Percentiles rank a stretch among this genome's conserved stretches.
These are phyloP conservation scores for Hippolais icterina DNA, from an alignment of 2,113 vertebrate species.

Conservation along the genomic window DNA sequence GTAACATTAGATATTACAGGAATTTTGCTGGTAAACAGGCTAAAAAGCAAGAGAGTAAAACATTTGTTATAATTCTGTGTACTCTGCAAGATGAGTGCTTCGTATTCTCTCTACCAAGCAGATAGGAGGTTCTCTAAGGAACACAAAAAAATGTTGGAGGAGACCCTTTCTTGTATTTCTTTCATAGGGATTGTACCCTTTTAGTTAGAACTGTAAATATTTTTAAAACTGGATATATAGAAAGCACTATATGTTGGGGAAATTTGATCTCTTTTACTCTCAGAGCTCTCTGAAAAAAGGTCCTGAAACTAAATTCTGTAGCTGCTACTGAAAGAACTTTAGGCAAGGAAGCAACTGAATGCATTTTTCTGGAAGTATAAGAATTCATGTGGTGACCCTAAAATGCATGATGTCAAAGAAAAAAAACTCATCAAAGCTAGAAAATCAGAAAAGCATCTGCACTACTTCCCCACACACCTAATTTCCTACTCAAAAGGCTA, in stretches of 20 bases:
- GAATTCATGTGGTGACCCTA: constrained; percentile 11
- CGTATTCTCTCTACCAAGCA: background rate
- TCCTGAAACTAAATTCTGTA: background rate
- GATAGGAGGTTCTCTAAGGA: background rate
- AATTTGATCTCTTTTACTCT: background rate
- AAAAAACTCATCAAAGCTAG: constrained; percentile 48
- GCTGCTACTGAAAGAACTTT: background rate
- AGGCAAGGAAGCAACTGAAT: background rate
- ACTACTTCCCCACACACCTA: constrained; percentile 22
- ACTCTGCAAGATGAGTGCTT: background rate
- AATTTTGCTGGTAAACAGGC: background rate
- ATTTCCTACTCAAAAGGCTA: constrained; percentile 19
- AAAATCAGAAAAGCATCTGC: constrained; percentile 27
- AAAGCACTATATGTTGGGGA: background rate
- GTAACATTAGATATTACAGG: background rate
- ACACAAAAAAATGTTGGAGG: background rate
- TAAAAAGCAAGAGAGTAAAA: background rate
- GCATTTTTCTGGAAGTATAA: background rate
- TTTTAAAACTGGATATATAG: background rate
- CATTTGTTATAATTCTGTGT: background rate
- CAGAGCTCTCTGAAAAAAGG: background rate
- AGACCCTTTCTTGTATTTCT: background rate
- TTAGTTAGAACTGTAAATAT: background rate
- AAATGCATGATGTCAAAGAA: constrained; percentile 4
- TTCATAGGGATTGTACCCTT: background rate